Evolutionary conservation across 1,140 invertebrate species (phyloP).

Genomic region (Leptinotarsa defecta): DNA sequence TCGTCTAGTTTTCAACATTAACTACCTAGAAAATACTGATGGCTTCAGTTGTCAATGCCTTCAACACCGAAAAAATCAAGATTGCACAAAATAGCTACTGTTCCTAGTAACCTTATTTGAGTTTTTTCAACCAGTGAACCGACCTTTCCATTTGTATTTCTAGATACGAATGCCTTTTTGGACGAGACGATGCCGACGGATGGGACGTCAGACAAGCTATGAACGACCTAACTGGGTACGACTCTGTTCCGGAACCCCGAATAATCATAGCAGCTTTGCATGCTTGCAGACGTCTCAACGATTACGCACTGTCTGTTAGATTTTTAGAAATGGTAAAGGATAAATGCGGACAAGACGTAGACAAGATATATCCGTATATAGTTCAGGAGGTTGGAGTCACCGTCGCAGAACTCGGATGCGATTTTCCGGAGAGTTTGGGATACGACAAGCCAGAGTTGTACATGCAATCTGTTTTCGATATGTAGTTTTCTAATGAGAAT

Average conservation of each 20-base stretch:
- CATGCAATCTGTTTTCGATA: conserved; percentile 54
- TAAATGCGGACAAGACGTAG: conserved; percentile 64
- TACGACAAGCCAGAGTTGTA: conserved; percentile 75
- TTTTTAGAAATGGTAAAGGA: conserved; percentile 70
- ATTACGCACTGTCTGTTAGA: conserved; percentile 69
- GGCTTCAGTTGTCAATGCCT: too few species aligned
- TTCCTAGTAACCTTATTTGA: too few species aligned
- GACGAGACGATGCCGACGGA: conserved; percentile 67
- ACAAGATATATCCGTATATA: conserved; percentile 66
- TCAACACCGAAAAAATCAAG: too few species aligned
- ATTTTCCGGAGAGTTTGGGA: conserved; percentile 69
- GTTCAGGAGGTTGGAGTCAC: conserved; percentile 71
- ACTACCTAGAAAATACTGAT: too few species aligned
- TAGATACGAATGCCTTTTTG: conserved; percentile 59
- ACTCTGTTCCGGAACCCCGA: conserved; percentile 73
- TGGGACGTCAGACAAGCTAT: conserved; percentile 71
- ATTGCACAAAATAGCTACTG: too few species aligned
- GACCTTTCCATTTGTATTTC: too few species aligned
- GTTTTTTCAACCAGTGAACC: too few species aligned
- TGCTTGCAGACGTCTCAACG: conserved; percentile 73
- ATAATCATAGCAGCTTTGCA: conserved; percentile 69
- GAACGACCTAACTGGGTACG: conserved; percentile 64
- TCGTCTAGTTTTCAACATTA: too few species aligned
- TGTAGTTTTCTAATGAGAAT: conserved; percentile 10
- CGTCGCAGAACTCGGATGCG: conserved; percentile 72